Evolutionary conservation across 2,113 vertebrate genomes (phyloP).

Genomic region (Oriolus oriolus): DNA sequence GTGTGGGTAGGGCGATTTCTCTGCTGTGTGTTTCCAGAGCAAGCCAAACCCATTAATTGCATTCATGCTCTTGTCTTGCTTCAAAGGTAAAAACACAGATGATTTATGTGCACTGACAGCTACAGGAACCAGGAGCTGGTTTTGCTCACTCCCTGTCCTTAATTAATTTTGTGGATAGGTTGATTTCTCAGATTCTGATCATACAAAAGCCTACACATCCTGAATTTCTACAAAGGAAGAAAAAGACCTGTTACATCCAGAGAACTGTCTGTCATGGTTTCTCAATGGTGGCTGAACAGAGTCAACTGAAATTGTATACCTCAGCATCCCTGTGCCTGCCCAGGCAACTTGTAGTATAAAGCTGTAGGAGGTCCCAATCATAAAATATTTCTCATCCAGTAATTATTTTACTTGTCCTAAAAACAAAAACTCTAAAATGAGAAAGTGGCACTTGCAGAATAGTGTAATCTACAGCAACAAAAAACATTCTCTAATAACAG

Average conservation of each 20-base stretch:
- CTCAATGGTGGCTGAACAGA: background rate
- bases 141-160: background rate
- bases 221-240: background rate
- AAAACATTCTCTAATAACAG: background rate
- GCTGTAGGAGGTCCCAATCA: background rate
- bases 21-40: slow-evolving; percentile 8
- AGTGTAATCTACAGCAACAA: background rate
- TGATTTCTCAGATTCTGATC: background rate
- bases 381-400: background rate
- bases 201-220: background rate
- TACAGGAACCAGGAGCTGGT: background rate
- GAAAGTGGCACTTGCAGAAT: background rate
- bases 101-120: slow-evolving; percentile 22
- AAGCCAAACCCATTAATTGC: slow-evolving; percentile 46
- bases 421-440: background rate
- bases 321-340: background rate
- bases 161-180: background rate
- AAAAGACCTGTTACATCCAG: background rate
- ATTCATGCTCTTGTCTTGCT: slow-evolving; percentile 8
- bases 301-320: background rate
- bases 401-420: background rate
- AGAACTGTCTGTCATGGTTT: background rate
- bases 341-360: background rate
- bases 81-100: background rate
- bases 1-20: background rate